Evolutionary conservation across 2,113 vertebrate species (phyloP).

Genomic region (Noturus placidus): DNA sequence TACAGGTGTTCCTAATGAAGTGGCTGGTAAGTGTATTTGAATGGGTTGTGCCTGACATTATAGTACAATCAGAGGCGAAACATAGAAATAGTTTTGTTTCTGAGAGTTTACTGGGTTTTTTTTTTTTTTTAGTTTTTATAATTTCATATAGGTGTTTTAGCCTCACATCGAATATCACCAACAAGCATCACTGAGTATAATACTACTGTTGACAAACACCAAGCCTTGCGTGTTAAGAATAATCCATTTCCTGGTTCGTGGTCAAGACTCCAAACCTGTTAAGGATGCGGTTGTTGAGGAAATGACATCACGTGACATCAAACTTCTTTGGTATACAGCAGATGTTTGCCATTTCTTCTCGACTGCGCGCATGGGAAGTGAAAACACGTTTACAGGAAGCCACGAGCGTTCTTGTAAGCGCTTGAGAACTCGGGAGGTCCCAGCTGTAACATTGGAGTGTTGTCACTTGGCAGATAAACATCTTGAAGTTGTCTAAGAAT

Average conservation of each 20-base stretch:
- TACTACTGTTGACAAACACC: neutral
- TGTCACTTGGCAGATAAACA: constrained; percentile 4
- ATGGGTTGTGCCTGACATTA: neutral
- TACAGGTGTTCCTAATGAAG: neutral
- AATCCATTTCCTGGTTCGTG: constrained; percentile 10
- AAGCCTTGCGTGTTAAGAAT: neutral
- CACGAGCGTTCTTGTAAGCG: constrained; percentile 30
- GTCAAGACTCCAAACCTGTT: constrained; percentile 28
- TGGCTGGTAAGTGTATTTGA: neutral
- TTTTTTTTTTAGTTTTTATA: neutral
- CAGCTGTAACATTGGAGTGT: neutral
- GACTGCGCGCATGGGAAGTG: constrained; percentile 21
- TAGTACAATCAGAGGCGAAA: neutral
- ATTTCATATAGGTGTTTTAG: neutral
- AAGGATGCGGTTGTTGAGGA: constrained; percentile 20
- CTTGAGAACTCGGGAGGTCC: constrained; percentile 20
- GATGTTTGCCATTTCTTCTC: constrained; percentile 25
- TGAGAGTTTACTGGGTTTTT: neutral
- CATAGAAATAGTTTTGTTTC: neutral
- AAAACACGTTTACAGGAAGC: constrained; percentile 46
- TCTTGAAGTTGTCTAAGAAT: neutral
- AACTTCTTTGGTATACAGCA: constrained; percentile 15
- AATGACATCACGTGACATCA: constrained; percentile 40
- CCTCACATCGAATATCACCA: neutral
- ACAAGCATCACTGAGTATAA: neutral